These are phyloP conservation scores for Acanthis flammea DNA, from an alignment of 2,797 vertebrate genomes.

Conservation along the genomic window DNA sequence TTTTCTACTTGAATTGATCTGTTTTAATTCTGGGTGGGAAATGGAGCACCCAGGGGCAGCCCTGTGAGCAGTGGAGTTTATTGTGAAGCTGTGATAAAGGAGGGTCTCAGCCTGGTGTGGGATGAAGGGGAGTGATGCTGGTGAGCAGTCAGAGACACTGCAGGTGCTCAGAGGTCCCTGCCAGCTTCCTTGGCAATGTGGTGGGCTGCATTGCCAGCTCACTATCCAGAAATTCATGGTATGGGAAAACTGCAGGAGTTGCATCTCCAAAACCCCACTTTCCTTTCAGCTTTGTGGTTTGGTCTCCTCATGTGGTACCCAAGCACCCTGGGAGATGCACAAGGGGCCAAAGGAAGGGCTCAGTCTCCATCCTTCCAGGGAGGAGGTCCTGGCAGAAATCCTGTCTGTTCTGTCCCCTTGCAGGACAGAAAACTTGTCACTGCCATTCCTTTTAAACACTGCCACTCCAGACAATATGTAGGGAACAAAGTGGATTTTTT, in stretches of 20 bases:
- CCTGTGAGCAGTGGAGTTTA: background rate
- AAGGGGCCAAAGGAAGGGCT: background rate
- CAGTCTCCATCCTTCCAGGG: background rate
- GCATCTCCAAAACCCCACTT: background rate
- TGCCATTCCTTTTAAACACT: background rate
- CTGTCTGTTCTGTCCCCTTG: background rate
- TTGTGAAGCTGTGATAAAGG: background rate
- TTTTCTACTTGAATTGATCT: background rate
- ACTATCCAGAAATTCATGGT: background rate
- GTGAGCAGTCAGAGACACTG: background rate
- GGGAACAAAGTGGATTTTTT: background rate
- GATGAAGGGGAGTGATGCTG: background rate
- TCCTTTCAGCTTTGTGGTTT: background rate
- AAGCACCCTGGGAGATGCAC: background rate
- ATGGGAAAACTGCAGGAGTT: background rate
- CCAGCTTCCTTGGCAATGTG: background rate
- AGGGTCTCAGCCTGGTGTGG: background rate
- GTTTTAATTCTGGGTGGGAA: background rate
- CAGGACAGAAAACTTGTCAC: background rate
- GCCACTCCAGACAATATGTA: background rate
- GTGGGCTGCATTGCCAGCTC: background rate
- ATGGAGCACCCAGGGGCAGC: background rate
- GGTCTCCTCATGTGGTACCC: background rate
- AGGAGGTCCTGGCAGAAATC: background rate
- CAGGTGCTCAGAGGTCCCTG: background rate